Conservation (phyloP, 1,140 invertebrate species). For the Wasmannia auropunctata region DNA sequence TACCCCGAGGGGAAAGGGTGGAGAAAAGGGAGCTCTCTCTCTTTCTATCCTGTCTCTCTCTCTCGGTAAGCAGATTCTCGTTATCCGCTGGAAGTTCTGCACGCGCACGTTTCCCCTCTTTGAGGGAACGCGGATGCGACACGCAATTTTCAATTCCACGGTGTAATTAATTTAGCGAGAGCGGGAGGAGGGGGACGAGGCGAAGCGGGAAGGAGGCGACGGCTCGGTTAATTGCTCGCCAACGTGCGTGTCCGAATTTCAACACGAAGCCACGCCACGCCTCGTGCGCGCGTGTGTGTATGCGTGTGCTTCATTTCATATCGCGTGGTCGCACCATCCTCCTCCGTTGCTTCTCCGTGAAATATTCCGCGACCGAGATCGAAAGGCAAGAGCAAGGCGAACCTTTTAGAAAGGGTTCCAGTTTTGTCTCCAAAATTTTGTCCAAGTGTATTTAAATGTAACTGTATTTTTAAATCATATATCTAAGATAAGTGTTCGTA, state of each 20-base stretch:
- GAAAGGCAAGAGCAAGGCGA: neutral
- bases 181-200: neutral
- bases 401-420: neutral
- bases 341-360: neutral
- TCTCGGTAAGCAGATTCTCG: slow-evolving; percentile 68
- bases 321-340: neutral
- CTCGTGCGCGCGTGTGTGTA: neutral
- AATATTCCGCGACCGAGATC: no score
- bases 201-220: neutral
- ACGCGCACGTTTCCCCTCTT: slow-evolving; percentile 34
- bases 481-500: no score
- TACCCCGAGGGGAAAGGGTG: neutral
- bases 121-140: slow-evolving; percentile 34
- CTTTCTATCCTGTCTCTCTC: neutral
- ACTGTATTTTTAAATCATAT: no score
- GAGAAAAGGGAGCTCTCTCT: no score
- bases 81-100: slow-evolving; percentile 57
- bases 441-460: neutral
- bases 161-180: slow-evolving; percentile 69
- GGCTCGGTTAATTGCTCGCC: slow-evolving; percentile 49
- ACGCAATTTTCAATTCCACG: slow-evolving; percentile 69
- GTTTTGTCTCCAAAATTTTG: neutral
- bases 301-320: neutral
- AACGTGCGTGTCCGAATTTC: slow-evolving; percentile 58
- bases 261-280: slow-evolving; percentile 13